phyloP scores from a whole-genome alignment of 2,888 invertebrate genomes.

The Aphrophora alni region DNA sequence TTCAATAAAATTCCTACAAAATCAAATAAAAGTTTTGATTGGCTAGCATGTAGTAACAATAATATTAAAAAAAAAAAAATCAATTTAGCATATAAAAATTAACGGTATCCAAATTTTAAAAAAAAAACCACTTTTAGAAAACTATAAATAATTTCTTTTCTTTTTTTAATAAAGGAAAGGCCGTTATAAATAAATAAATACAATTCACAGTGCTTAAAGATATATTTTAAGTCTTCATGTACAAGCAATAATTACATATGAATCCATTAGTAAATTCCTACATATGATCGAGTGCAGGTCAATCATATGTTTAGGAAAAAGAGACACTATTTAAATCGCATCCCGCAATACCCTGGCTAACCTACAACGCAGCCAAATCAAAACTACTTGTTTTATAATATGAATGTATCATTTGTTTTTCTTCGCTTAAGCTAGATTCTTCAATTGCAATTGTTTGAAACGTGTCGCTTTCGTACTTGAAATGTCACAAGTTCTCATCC shows the following conservation, averaged over 20 bases:
- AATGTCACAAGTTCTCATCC: slow-evolving; percentile 42
- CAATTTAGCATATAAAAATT: no score
- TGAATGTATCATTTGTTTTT: slow-evolving; percentile 42
- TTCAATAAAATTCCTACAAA: no score
- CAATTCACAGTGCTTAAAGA: slow-evolving; percentile 72
- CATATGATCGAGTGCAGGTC: slow-evolving; percentile 17
- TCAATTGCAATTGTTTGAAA: slow-evolving; percentile 34
- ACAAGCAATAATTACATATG: slow-evolving; percentile 64
- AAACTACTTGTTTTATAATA: slow-evolving; percentile 46
- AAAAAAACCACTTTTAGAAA: no score
- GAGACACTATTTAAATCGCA: neutral
- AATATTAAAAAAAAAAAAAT: neutral
- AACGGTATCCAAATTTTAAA: no score
- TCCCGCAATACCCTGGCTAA: slow-evolving; percentile 46
- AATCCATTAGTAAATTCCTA: slow-evolving; percentile 40
- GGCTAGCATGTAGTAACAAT: neutral
- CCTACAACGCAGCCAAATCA: slow-evolving; percentile 44
- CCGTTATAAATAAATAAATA: slow-evolving; percentile 1
- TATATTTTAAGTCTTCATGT: slow-evolving; percentile 77
- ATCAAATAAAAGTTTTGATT: neutral
- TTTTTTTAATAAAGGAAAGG: neutral
- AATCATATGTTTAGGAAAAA: neutral
- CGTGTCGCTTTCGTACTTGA: neutral
- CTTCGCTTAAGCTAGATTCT: slow-evolving; percentile 43
- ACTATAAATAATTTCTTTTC: no score